Evolutionary conservation across 2,888 invertebrate species (phyloP), one percentile per base, ranked within the genome.

Genomic region (Parnassius orleans): DNA sequence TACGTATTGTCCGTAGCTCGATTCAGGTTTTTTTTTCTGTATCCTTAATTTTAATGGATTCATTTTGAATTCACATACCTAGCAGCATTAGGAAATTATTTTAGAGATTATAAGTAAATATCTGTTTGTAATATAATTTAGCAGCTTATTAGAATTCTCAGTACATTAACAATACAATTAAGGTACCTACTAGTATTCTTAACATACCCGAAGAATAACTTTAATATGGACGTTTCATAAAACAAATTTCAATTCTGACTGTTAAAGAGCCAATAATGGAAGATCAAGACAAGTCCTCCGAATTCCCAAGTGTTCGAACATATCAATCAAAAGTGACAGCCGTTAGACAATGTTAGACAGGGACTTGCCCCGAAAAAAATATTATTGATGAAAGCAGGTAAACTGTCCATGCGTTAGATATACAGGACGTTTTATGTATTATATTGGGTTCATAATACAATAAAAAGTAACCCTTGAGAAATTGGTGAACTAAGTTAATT

Each of bases 381-480:
- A 76, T 89, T 86, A 89, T 88, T 90, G 89, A 90, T 90, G 87
- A 81, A 81, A 87, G 87, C 87, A 88, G 86, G 85, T 86, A 86
- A 77, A 69, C 69, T 68, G 68, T 66, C 70, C 65, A 66, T 69
- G 69, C 67, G 78, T 78, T 75, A 76, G 73, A 78, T 74, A 71
- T 73, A 75, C 77, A 79, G 80, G 77, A 68, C 77, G 76, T 80
- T 82, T 78, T 82, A 83, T n/a, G 14, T 48, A 48, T 48, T 14
- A 46, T n/a, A n/a, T 46, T n/a, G 2, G 2, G 46, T 43, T 48
- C 33, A 33, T 33, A 33, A 5, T 33, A 33, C 24, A 24, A 24
- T 24, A 24, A 24, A 24, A 24, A 24, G 2, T 24, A 24, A 2
- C 3, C 24, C 3, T 24, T 24, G n/a, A n/a, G n/a, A n/a, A n/a